Evolutionary conservation across 1,140 invertebrate genomes (phyloP).

Genomic region (Orchestia grillus): DNA sequence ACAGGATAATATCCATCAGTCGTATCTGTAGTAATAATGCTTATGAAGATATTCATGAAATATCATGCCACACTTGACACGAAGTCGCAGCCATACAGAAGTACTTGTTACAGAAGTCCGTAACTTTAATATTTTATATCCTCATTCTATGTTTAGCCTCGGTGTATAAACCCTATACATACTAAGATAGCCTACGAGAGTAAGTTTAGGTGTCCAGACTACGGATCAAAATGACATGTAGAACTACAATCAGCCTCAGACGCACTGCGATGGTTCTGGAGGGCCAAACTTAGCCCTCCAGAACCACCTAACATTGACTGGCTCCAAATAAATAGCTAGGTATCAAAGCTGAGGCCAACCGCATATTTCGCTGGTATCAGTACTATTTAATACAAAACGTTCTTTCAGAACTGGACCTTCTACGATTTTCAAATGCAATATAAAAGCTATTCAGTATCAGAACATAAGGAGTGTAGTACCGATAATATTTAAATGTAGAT

Average conservation of each 20-base stretch:
- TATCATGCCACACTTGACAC: not conserved
- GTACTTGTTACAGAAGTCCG: not conserved
- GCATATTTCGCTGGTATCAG: no score
- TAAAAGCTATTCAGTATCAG: no score
- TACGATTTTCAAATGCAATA: no score
- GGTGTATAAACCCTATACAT: not conserved
- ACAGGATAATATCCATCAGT: not conserved
- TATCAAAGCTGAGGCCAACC: not conserved
- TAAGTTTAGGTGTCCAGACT: not conserved
- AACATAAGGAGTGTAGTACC: no score
- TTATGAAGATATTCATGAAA: not conserved
- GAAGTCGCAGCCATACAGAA: not conserved
- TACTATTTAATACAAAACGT: no score
- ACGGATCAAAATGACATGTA: not conserved
- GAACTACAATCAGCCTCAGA: not conserved
- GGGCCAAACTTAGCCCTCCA: not conserved
- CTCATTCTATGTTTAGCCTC: not conserved
- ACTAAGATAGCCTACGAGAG: not conserved
- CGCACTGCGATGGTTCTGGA: not conserved
- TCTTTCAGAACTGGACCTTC: no score
- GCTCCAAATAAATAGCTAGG: not conserved
- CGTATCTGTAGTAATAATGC: not conserved
- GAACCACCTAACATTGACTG: not conserved
- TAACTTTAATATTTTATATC: not conserved
- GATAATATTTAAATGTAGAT: no score